Evolutionary conservation across 2,113 vertebrate genomes (phyloP).

Genomic region (Merops nubicus): DNA sequence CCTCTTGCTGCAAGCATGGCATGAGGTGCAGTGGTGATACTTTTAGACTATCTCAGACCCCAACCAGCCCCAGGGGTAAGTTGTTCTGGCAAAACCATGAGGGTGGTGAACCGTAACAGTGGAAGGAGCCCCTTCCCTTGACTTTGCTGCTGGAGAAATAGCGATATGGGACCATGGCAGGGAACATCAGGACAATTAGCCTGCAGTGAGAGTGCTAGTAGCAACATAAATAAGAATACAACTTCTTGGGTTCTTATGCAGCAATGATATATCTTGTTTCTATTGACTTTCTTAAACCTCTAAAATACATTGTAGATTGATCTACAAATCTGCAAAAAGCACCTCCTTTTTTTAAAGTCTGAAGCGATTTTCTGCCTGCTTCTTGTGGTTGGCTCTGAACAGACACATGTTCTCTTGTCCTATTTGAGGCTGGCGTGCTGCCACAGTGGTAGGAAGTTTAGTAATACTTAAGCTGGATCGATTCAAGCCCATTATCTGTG

Average conservation of each 20-base stretch:
- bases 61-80: neutral
- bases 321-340: slow-evolving; percentile 65
- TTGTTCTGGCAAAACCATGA: rapidly evolving
- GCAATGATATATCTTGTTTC: slow-evolving; percentile 63
- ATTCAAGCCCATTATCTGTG: slow-evolving; percentile 62
- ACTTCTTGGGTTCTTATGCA: neutral
- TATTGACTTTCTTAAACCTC: slow-evolving; percentile 68
- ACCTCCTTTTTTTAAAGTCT: neutral
- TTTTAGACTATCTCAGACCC: neutral
- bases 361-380: slow-evolving; percentile 54
- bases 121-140: neutral
- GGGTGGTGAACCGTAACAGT: neutral
- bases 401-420: slow-evolving; percentile 59
- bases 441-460: slow-evolving; percentile 58
- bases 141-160: neutral
- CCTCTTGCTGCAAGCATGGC: neutral
- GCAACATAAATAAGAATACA: slow-evolving; percentile 18
- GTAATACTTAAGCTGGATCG: slow-evolving; percentile 60
- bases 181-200: neutral
- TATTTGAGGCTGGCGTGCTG: slow-evolving; percentile 43
- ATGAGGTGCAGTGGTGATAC: rapidly evolving
- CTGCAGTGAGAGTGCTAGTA: neutral
- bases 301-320: slow-evolving; percentile 64
- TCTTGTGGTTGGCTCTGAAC: slow-evolving; percentile 50
- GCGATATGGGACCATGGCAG: neutral